Conservation (phyloP, 2,888 invertebrate genomes). For the Sarcophaga variegata region DNA sequence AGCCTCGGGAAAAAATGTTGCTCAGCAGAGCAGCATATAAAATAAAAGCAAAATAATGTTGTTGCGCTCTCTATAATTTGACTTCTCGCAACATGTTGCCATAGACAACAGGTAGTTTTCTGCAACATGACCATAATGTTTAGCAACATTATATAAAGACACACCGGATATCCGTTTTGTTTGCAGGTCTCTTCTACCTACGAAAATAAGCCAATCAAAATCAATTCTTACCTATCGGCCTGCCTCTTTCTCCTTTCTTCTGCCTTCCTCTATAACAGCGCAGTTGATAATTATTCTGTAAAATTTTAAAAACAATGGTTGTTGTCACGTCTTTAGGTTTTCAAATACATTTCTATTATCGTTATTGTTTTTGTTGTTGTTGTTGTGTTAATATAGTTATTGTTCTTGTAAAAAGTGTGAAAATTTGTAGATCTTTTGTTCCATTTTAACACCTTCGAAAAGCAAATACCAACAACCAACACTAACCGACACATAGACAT, state of each 20-base stretch:
- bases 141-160: conserved; percentile 5
- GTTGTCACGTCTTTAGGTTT: too few species aligned
- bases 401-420: conserved; percentile 46
- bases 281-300: too few species aligned
- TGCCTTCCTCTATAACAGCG: too few species aligned
- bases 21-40: conserved; percentile 44
- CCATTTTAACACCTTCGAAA: conserved; percentile 50
- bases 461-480: not conserved
- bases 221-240: too few species aligned
- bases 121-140: conserved; percentile 13
- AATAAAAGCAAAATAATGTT: conserved; percentile 51
- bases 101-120: conserved; percentile 51
- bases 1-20: conserved; percentile 66
- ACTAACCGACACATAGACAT: not conserved
- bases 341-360: too few species aligned
- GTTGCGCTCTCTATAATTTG: conserved; percentile 29
- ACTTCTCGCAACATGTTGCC: conserved; percentile 23
- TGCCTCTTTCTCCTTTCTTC: too few species aligned
- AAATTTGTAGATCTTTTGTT: conserved; percentile 47
- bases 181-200: not conserved
- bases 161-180: conserved; percentile 62
- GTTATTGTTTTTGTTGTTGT: not conserved
- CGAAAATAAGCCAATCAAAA: not conserved
- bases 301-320: too few species aligned
- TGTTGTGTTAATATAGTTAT: not conserved